Evolutionary conservation across 2,113 vertebrate genomes (phyloP).

Genomic region (Pelmatolapia mariae): DNA sequence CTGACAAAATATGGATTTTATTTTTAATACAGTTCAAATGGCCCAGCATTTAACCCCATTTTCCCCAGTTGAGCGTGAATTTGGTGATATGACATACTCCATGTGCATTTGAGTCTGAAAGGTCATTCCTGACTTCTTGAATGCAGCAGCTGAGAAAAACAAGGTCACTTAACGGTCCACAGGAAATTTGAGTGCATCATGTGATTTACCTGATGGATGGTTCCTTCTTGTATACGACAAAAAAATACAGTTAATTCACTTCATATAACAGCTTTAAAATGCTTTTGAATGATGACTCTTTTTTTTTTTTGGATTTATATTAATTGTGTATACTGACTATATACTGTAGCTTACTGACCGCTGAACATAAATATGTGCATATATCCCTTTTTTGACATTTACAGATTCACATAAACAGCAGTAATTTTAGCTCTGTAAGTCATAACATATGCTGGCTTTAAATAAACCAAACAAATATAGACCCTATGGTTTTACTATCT

Average conservation of each 20-base stretch:
- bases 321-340: not conserved
- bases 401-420: not conserved
- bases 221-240: not conserved
- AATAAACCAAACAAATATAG: not conserved
- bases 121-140: not conserved
- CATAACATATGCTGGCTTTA: not conserved
- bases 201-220: not conserved
- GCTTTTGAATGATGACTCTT: not conserved
- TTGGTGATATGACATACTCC: not conserved
- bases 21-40: not conserved
- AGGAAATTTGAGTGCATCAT: not conserved
- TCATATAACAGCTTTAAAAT: not conserved
- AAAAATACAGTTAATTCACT: not conserved
- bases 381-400: not conserved
- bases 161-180: not conserved
- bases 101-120: not conserved
- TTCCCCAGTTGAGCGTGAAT: not conserved
- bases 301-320: not conserved
- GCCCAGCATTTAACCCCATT: not conserved
- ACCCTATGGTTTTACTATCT: not conserved
- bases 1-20: not conserved
- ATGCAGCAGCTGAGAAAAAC: not conserved
- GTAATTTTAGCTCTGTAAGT: not conserved
- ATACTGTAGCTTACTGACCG: not conserved
- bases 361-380: not conserved